Percentiles rank a stretch among this genome's conserved stretches.
Conservation (phyloP, 1,140 invertebrate species). For the Aphidius ervi region DNA sequence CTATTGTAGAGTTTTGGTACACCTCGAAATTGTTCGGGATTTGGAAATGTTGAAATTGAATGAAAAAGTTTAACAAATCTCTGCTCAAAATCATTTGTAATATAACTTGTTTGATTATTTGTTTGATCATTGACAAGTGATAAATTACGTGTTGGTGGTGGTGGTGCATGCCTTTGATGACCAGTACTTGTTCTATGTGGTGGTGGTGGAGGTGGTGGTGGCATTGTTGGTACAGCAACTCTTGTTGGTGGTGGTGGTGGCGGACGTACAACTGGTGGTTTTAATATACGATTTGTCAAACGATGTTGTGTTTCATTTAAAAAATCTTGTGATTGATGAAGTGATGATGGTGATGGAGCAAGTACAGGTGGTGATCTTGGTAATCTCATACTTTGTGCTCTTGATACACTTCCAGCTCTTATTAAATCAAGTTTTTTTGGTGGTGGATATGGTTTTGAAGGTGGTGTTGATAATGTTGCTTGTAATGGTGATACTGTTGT, state of each 20-base stretch:
- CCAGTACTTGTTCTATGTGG: conserved; percentile 37
- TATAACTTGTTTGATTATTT: conserved; percentile 30
- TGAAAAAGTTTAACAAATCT: conserved; percentile 55
- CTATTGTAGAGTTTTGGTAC: conserved; percentile 57
- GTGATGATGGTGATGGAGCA: conserved; percentile 42
- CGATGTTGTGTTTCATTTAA: conserved; percentile 42
- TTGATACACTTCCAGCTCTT: conserved; percentile 43
- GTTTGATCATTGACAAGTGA: conserved; percentile 39
- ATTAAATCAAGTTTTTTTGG: conserved; percentile 48
- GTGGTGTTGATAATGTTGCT: conserved; percentile 30
- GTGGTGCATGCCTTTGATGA: conserved; percentile 39
- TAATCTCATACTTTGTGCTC: conserved; percentile 57
- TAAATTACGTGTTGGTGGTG: conserved; percentile 36
- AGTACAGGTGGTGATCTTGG: conserved; percentile 53
- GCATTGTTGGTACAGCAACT: conserved; percentile 43
- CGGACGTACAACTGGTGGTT: conserved; percentile 45
- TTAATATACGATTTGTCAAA: conserved; percentile 39
- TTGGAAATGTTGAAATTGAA: conserved; percentile 50
- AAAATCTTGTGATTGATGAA: conserved; percentile 56
- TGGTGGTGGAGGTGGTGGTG: conserved; percentile 47
- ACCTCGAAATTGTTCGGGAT: conserved; percentile 50
- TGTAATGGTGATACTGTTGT: conserved; percentile 36
- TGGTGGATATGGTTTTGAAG: conserved; percentile 51
- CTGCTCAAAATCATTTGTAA: conserved; percentile 46
- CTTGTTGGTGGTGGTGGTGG: conserved; percentile 43